Conservation (phyloP, 2,113 vertebrate species). For the Pionites leucogaster region DNA sequence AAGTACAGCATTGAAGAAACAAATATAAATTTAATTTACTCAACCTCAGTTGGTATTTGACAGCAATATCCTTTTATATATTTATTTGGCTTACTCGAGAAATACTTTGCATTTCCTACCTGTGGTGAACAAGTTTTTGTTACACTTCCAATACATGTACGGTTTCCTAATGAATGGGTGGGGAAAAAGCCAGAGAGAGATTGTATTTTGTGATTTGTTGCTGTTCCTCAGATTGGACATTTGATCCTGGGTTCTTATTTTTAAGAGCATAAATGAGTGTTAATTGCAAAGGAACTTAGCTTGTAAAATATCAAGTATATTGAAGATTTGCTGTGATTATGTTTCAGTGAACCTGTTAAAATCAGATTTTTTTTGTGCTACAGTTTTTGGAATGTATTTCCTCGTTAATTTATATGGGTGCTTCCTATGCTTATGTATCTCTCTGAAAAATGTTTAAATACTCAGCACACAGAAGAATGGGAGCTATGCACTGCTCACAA, state of each 20-base stretch:
- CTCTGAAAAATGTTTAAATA: conserved; percentile 62
- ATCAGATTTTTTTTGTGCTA: background rate
- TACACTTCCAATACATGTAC: background rate
- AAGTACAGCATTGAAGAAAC: conserved; percentile 30
- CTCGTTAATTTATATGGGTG: conserved; percentile 38
- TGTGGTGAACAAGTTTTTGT: conserved; percentile 17
- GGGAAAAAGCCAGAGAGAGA: background rate
- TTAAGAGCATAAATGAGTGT: conserved; percentile 50
- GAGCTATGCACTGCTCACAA: conserved; percentile 67
- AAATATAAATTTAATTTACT: conserved; percentile 57
- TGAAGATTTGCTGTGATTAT: conserved; percentile 34
- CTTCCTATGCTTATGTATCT: conserved; percentile 57
- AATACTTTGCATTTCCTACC: conserved; percentile 52
- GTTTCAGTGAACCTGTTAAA: conserved; percentile 21
- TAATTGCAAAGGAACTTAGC: conserved; percentile 59
- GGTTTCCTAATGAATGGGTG: conserved; percentile 20
- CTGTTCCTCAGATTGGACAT: background rate
- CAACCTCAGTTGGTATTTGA: conserved; percentile 40
- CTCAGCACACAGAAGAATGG: conserved; percentile 71
- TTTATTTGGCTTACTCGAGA: conserved; percentile 20
- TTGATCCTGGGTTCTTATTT: conserved; percentile 27
- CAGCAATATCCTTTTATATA: conserved; percentile 58
- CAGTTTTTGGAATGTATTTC: conserved; percentile 33
- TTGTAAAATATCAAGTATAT: conserved; percentile 63
- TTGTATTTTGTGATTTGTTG: conserved; percentile 13